phyloP scores from a whole-genome alignment of 2,113 vertebrate species.

The Amphiprion percula region DNA sequence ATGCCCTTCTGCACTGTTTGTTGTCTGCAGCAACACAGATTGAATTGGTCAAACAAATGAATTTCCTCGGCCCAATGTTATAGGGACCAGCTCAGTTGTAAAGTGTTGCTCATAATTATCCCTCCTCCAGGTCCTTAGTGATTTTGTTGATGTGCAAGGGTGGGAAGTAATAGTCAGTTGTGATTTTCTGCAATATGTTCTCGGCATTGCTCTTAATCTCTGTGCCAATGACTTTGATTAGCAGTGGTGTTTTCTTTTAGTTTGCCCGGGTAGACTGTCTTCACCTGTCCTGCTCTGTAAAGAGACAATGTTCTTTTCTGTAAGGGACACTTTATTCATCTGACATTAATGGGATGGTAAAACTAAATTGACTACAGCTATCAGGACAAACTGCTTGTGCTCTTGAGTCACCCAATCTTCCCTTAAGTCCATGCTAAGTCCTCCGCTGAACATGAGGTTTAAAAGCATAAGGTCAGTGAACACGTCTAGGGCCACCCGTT shows the following conservation, averaged over 20 bases:
- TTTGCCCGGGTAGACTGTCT: constrained; percentile 22
- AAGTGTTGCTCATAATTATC: constrained; percentile 39
- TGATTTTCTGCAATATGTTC: constrained; percentile 39
- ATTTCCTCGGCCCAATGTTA: constrained; percentile 29
- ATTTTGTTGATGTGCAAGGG: constrained; percentile 26
- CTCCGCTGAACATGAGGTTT: constrained; percentile 30
- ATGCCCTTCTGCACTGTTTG: constrained; percentile 22
- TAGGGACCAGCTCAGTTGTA: constrained; percentile 49
- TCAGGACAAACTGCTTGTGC: background rate
- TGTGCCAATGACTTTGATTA: constrained; percentile 68
- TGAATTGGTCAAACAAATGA: constrained; percentile 32
- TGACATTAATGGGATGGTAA: constrained; percentile 10
- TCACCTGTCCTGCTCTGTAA: constrained; percentile 25
- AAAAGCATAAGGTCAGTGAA: constrained; percentile 9
- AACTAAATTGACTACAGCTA: constrained; percentile 45
- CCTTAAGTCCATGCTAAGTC: constrained; percentile 4
- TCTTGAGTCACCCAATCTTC: constrained; percentile 4
- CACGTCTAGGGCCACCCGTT: background rate
- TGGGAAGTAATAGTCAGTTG: constrained; percentile 10
- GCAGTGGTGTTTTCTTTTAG: constrained; percentile 33
- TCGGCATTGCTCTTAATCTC: constrained; percentile 50
- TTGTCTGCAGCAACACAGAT: constrained; percentile 47
- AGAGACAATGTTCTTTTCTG: constrained; percentile 5
- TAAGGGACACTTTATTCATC: constrained; percentile 22
- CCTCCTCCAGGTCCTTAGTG: constrained; percentile 10